These are phyloP conservation scores for Pandion haliaetus DNA, from an alignment of 2,113 vertebrate species.

Conservation along the genomic window DNA sequence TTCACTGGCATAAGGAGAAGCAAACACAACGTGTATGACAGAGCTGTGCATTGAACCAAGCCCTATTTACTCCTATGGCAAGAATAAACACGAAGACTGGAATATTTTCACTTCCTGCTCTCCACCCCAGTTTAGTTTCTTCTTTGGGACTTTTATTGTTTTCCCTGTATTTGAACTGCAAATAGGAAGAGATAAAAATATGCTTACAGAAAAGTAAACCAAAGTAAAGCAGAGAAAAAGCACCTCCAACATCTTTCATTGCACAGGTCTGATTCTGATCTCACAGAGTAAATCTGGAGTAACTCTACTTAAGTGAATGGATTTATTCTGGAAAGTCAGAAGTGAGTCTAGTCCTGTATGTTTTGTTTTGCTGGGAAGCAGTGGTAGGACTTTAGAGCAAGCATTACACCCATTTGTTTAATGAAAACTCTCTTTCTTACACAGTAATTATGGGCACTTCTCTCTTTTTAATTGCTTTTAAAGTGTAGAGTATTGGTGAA, in stretches of 20 bases:
- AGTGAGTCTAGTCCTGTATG: not conserved
- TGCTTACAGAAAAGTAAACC: not conserved
- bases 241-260: not conserved
- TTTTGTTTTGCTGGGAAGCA: conserved; percentile 48
- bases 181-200: conserved; percentile 27
- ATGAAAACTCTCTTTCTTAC: conserved; percentile 60
- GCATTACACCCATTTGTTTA: conserved; percentile 6
- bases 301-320: not conserved
- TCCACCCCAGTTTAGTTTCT: not conserved
- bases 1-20: not conserved
- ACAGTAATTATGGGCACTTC: not conserved
- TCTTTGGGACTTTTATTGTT: conserved; percentile 10
- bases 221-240: not conserved
- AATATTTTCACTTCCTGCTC: conserved; percentile 27
- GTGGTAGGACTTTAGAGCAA: not conserved
- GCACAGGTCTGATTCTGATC: not conserved
- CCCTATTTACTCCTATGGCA: not conserved
- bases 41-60: not conserved
- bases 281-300: not conserved
- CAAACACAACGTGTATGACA: not conserved
- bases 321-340: conserved; percentile 14
- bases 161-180: not conserved
- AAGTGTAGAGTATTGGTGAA: not conserved
- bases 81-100: conserved; percentile 5
- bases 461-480: conserved; percentile 48